Conservation (phyloP, 2,888 invertebrate species). For the Cepaea hortensis region DNA sequence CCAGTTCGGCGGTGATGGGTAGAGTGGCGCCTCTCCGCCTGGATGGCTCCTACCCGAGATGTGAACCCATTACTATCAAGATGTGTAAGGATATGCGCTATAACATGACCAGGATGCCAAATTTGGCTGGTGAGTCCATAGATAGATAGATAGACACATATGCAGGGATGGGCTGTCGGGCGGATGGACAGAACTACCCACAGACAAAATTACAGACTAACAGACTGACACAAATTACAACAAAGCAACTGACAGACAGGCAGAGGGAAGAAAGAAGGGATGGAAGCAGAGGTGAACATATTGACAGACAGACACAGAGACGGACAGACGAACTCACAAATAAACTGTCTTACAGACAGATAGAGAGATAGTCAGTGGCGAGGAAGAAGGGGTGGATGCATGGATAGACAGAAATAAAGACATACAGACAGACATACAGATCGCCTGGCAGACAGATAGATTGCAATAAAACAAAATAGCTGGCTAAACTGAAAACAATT, state of each 20-base stretch:
- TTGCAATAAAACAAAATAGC: no score
- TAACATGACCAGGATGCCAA: slow-evolving; percentile 91
- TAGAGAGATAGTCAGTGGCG: no score
- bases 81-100: slow-evolving; percentile 89
- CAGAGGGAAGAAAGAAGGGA: background rate
- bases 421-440: no score
- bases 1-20: background rate
- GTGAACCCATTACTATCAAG: slow-evolving; percentile 87
- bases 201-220: background rate
- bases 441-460: no score
- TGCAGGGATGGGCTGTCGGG: background rate
- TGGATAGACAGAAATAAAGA: no score
- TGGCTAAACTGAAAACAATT: no score
- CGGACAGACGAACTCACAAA: no score
- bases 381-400: no score
- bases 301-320: no score
- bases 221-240: background rate
- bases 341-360: no score
- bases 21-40: slow-evolving; percentile 15
- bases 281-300: no score
- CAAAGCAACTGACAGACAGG: background rate
- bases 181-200: no score
- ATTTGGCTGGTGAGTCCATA: slow-evolving; percentile 81
- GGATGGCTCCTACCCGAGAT: slow-evolving; percentile 74
- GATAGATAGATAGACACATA: background rate